A percentile compares a stretch with the other conserved stretches of the same genome.
Evolutionary conservation across 2,888 invertebrate genomes (phyloP).

Genomic region (Cartodere bifasciata): DNA sequence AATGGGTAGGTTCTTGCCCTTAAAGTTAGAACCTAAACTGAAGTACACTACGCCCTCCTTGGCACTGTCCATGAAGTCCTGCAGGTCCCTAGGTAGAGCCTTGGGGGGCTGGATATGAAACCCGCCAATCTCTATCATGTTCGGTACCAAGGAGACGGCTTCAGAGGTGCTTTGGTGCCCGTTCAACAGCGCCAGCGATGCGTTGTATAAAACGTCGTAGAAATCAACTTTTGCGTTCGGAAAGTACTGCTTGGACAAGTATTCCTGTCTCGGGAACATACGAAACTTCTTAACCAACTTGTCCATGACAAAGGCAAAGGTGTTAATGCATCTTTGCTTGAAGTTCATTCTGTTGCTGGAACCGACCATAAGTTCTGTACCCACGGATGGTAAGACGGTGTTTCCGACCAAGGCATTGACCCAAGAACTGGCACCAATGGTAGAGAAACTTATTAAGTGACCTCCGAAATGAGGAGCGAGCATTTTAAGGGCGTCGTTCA

Average conservation of each 20-base stretch:
- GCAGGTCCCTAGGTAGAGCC: slow-evolving; percentile 32
- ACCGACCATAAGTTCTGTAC: slow-evolving; percentile 35
- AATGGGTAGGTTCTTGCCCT: slow-evolving; percentile 25
- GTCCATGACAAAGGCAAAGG: slow-evolving; percentile 27
- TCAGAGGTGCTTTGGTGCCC: slow-evolving; percentile 39
- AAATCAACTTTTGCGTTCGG: slow-evolving; percentile 21
- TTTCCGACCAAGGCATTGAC: slow-evolving; percentile 37
- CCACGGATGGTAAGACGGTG: slow-evolving; percentile 37
- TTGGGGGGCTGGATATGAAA: slow-evolving; percentile 31
- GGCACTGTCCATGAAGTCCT: slow-evolving; percentile 32
- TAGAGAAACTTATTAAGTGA: slow-evolving; percentile 30
- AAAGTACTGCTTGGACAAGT: slow-evolving; percentile 19
- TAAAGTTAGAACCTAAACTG: slow-evolving; percentile 34
- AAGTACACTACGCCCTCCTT: slow-evolving; percentile 31
- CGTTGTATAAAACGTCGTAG: slow-evolving; percentile 21
- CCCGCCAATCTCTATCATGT: slow-evolving; percentile 45
- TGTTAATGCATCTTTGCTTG: slow-evolving; percentile 40
- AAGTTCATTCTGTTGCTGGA: slow-evolving; percentile 37
- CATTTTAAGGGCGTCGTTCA: slow-evolving; percentile 35
- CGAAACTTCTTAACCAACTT: slow-evolving; percentile 7
- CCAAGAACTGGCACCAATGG: slow-evolving; percentile 34
- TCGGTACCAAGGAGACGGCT: slow-evolving; percentile 41
- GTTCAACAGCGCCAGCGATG: slow-evolving; percentile 24
- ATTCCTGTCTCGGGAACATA: slow-evolving; percentile 15
- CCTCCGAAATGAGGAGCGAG: slow-evolving; percentile 27